Conservation (phyloP, 2,888 invertebrate species). For the Leptinotarsa tumamoca region DNA sequence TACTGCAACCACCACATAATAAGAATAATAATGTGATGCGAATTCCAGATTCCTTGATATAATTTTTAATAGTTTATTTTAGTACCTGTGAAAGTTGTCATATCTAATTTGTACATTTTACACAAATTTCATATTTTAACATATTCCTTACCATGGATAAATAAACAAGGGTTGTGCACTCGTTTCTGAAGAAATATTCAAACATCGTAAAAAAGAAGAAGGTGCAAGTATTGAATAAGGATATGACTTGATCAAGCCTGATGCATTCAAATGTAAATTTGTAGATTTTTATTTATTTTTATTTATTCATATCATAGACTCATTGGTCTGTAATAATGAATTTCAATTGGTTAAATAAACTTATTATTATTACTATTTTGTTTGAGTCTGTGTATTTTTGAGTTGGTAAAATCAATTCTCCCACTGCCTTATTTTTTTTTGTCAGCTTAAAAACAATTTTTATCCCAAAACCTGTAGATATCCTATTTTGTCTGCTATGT, state of each 20-base stretch:
- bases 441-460: no score
- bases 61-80: constrained; percentile 38
- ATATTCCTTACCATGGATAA: not conserved
- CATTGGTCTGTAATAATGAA: constrained; percentile 6
- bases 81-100: constrained; percentile 47
- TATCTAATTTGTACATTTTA: constrained; percentile 35
- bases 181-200: not conserved
- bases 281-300: constrained; percentile 20
- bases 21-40: constrained; percentile 48
- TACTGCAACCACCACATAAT: constrained; percentile 75
- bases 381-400: not conserved
- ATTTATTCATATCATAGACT: constrained; percentile 10
- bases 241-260: constrained; percentile 15
- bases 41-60: constrained; percentile 42
- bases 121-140: constrained; percentile 30
- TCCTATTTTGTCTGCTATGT: no score
- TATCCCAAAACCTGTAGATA: no score
- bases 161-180: not conserved
- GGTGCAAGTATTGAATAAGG: constrained; percentile 14
- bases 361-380: constrained; percentile 8
- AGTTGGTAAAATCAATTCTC: no score
- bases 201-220: not conserved
- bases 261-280: constrained; percentile 18
- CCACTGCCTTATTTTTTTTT: no score
- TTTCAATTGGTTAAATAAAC: constrained; percentile 15